Evolutionary conservation across 2,113 vertebrate species (phyloP).

Genomic region (Typhlomys cinereus): DNA sequence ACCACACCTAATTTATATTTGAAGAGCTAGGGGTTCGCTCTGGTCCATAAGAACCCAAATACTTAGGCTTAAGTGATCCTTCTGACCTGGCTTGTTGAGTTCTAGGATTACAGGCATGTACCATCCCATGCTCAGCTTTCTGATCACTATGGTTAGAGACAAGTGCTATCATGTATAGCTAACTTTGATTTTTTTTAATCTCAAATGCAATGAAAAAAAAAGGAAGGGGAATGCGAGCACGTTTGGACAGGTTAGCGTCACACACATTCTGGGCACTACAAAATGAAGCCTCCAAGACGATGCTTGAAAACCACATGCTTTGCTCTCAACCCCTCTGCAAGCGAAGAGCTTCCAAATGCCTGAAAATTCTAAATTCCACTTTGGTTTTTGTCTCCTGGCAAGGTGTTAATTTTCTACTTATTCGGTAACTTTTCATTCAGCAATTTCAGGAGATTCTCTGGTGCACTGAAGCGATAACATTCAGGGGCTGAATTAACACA

Average conservation of each 20-base stretch:
- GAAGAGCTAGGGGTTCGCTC: background rate
- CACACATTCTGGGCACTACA: too few species aligned
- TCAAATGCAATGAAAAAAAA: conserved; percentile 3
- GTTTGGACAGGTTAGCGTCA: too few species aligned
- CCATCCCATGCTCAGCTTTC: too few species aligned
- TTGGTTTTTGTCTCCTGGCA: background rate
- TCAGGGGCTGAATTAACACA: background rate
- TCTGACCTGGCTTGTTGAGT: background rate
- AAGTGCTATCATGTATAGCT: too few species aligned
- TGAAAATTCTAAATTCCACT: background rate
- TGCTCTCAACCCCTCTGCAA: background rate
- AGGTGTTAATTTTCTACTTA: background rate
- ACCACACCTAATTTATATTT: background rate
- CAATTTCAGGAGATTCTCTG: background rate
- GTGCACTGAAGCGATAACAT: background rate
- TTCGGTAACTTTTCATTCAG: background rate
- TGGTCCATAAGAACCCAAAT: background rate
- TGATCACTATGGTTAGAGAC: background rate
- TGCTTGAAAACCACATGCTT: background rate
- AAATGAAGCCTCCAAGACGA: background rate
- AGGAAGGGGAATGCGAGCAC: too few species aligned
- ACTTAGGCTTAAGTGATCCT: background rate
- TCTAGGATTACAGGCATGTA: background rate
- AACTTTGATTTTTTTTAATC: background rate
- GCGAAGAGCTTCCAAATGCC: background rate